A percentile compares a stretch with the other conserved stretches of the same genome.
These are phyloP conservation scores for Nomada lathburiana DNA, from an alignment of 2,888 invertebrate species.

Conservation along the genomic window DNA sequence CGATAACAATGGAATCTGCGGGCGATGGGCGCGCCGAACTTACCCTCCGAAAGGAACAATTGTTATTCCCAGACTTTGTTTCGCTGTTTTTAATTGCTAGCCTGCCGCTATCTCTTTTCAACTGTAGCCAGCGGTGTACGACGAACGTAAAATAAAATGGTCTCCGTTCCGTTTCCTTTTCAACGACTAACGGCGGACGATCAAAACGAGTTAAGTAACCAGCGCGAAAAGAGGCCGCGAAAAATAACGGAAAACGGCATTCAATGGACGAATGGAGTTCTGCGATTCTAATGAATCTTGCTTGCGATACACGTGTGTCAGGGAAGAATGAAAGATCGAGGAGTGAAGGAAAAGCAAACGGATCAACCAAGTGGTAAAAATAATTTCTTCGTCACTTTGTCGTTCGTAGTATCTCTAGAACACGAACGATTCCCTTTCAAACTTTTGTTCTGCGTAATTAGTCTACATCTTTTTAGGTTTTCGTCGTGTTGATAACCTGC, in stretches of 20 bases:
- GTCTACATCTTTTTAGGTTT: background rate
- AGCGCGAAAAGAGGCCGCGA: constrained; percentile 6
- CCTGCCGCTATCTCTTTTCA: constrained; percentile 1
- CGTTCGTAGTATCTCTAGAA: background rate
- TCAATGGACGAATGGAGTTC: constrained; percentile 55
- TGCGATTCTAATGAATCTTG: constrained; percentile 64
- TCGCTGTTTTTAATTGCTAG: constrained; percentile 51
- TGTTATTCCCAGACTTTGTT: constrained; percentile 35
- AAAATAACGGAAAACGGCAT: constrained; percentile 34
- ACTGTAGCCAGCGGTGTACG: background rate
- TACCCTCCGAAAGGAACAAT: constrained; percentile 46
- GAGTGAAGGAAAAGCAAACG: background rate
- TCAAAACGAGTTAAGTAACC: background rate
- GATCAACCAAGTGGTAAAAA: background rate
- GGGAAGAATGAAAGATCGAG: background rate
- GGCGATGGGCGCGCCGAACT: constrained; percentile 5
- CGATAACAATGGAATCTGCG: constrained; percentile 24
- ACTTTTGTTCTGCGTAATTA: constrained; percentile 16
- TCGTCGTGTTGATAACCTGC: background rate
- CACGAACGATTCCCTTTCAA: constrained; percentile 28
- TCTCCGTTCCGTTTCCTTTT: constrained; percentile 32
- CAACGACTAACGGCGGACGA: constrained; percentile 8
- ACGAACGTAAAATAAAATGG: constrained; percentile 46
- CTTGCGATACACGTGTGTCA: constrained; percentile 11
- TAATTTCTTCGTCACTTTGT: constrained; percentile 50